These are phyloP conservation scores for Mormoops blainvillei DNA, from an alignment of 2,113 vertebrate species.

Conservation along the genomic window DNA sequence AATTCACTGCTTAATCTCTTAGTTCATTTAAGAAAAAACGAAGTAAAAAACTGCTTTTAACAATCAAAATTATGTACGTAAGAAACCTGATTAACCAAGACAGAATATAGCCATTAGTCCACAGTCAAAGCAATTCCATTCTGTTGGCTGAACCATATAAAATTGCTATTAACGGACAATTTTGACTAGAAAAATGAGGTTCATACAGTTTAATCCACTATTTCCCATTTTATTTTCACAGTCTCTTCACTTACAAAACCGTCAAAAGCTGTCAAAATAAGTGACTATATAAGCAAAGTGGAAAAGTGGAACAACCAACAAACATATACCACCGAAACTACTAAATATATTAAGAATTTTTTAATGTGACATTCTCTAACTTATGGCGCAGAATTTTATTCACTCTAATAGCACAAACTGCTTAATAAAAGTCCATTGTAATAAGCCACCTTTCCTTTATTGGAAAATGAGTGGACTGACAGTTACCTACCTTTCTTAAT, in stretches of 20 bases:
- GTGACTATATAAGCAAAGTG: not conserved
- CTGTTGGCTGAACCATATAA: not conserved
- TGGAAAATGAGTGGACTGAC: not conserved
- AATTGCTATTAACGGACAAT: not conserved
- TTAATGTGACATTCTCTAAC: not conserved
- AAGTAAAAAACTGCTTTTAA: slow-evolving; percentile 13
- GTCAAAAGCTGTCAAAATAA: slow-evolving; percentile 13
- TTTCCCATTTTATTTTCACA: slow-evolving; percentile 32
- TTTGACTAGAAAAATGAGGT: not conserved
- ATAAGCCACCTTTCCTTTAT: not conserved
- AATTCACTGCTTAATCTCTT: not conserved
- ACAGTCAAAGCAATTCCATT: not conserved
- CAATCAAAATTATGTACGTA: slow-evolving; percentile 6
- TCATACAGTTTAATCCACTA: not conserved
- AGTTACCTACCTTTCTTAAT: slow-evolving; percentile 13
- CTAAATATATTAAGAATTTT: not conserved
- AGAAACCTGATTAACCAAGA: not conserved
- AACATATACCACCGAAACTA: not conserved
- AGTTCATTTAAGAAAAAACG: slow-evolving; percentile 1
- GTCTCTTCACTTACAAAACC: not conserved
- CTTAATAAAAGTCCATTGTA: slow-evolving; percentile 5
- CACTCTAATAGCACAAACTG: not conserved
- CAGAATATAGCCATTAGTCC: not conserved
- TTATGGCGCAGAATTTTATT: not conserved
- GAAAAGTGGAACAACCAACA: not conserved